Evolutionary conservation across 2,113 vertebrate genomes (phyloP).

Genomic region (Harpagus bidentatus): DNA sequence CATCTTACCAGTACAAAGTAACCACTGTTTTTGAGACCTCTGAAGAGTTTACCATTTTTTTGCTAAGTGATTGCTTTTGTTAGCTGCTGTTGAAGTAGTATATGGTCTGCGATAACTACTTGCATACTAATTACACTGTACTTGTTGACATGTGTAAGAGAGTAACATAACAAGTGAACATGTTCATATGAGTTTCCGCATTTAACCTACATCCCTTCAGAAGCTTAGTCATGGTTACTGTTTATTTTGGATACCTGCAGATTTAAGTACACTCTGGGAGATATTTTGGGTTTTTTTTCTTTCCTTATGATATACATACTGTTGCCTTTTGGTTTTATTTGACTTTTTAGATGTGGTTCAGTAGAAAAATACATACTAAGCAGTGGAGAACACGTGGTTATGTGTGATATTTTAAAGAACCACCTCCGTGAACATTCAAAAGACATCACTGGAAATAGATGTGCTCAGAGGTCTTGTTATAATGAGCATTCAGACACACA

Average conservation of each 20-base stretch:
- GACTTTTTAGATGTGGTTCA: neutral
- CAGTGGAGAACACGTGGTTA: neutral
- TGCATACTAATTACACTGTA: neutral
- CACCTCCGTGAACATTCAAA: neutral
- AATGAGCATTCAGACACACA: neutral
- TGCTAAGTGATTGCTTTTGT: neutral
- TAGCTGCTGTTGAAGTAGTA: neutral
- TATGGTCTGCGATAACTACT: neutral
- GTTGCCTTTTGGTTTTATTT: neutral
- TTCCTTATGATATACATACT: accelerated
- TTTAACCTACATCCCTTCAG: neutral
- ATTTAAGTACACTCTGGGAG: neutral
- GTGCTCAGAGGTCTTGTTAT: neutral
- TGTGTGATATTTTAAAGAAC: neutral
- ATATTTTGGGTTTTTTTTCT: neutral
- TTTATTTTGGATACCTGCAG: neutral
- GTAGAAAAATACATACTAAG: neutral
- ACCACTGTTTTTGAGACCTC: neutral
- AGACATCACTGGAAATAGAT: neutral
- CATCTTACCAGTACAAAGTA: neutral
- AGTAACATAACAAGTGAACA: neutral
- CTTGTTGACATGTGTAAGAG: neutral
- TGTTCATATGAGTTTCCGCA: neutral
- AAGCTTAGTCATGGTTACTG: neutral
- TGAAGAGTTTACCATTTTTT: neutral